Evolutionary conservation across 2,113 vertebrate genomes (phyloP), one percentile per base, ranked within the genome.

Genomic region (Semicossyphus pulcher): DNA sequence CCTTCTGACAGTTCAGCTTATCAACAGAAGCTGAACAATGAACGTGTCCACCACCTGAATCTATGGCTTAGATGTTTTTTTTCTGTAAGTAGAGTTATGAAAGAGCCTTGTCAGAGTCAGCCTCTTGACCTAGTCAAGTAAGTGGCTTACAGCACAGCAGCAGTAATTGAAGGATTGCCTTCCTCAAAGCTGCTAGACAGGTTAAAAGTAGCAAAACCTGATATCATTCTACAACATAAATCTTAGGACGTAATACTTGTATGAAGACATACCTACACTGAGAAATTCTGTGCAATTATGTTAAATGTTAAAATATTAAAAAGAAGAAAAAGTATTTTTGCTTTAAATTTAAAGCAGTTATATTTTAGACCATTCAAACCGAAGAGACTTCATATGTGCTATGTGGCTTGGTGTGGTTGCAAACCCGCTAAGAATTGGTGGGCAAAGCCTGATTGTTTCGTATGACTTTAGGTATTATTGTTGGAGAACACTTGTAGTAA

Each of bases 141-240:
- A 77, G 70, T 39, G 60, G 48, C 32, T 63, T 16, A 9, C 26
- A 5, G 71, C 49, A 21, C 52, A 70, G 45, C 51, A 39, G 4
- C 56, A 11, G 51, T 62, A 26, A 76, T 63, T 12, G 25, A 73
- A 58, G 65, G 80, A 87, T 88, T 77, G 85, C 14, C 51, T 23
- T 21, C 10, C 15, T 65, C 48, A 81, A 74, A 76, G 81, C 81
- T 49, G 67, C 64, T 80, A 3, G 37, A 64, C 56, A 5, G 65
- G 80, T 80, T 84, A 61, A 73, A 83, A 84, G 66, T 80, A 72
- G 85, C 28, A 76, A 42, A 67, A 79, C 54, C 61, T 41, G 41
- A n/a, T 73, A 37, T 76, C 4, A 67, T 64, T 58, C 37, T 28
- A 3, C 36, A 34, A 37, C 42, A 69, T 28, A 28, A 62, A 64